Evolutionary conservation across 2,113 vertebrate species (phyloP).

Genomic region (Leptobrachium ailaonicum): DNA sequence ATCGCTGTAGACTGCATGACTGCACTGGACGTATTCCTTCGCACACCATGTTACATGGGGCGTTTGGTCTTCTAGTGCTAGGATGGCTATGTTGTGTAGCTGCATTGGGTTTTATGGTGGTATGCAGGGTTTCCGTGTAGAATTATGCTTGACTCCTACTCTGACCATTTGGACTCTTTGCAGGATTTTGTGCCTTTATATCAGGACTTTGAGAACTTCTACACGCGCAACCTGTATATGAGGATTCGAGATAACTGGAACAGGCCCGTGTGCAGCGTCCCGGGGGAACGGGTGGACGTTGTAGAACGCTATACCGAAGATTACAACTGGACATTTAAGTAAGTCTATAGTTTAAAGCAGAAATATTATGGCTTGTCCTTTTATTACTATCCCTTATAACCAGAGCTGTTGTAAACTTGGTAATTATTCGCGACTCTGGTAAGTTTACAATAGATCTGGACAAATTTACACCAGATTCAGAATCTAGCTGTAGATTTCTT

Average conservation of each 20-base stretch:
- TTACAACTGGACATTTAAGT: slow-evolving; percentile 96
- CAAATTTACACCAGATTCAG: too few species aligned
- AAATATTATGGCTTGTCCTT: too few species aligned
- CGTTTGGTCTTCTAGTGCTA: not conserved
- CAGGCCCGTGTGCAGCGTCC: slow-evolving; percentile 88
- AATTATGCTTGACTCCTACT: too few species aligned
- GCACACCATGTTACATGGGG: too few species aligned
- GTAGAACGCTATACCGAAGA: slow-evolving; percentile 83
- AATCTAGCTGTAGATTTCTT: too few species aligned
- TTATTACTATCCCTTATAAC: too few species aligned
- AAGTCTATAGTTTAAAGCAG: slow-evolving; percentile 52
- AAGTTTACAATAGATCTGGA: too few species aligned
- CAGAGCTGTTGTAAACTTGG: too few species aligned
- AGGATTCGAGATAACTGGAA: slow-evolving; percentile 96
- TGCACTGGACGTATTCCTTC: too few species aligned
- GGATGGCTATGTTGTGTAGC: not conserved
- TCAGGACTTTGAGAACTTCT: slow-evolving; percentile 98
- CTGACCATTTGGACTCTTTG: slow-evolving; percentile 30
- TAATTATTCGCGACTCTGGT: too few species aligned
- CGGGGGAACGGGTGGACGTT: slow-evolving; percentile 89
- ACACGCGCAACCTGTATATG: slow-evolving; percentile 96
- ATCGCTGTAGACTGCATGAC: too few species aligned
- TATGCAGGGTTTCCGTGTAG: not conserved
- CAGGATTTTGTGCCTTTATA: slow-evolving; percentile 96
- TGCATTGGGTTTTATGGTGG: too few species aligned